phyloP scores from a whole-genome alignment of 2,797 vertebrate genomes.

The Sebastiscus tertius region DNA sequence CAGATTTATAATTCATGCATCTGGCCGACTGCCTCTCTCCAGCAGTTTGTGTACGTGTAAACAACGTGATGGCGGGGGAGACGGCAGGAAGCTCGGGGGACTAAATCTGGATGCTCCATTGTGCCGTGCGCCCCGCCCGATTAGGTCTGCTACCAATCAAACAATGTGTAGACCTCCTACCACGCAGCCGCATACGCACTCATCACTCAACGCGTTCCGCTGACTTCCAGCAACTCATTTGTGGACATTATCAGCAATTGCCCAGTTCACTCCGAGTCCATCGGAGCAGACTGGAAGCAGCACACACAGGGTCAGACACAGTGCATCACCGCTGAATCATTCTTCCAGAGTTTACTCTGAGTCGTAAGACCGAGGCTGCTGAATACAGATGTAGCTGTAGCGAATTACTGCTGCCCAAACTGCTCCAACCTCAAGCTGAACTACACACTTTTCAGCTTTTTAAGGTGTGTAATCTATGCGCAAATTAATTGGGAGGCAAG shows the following conservation, averaged over 20 bases:
- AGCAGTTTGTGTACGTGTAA: slow-evolving; percentile 38
- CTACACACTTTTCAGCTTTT: not conserved
- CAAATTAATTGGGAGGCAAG: not conserved
- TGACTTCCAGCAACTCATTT: slow-evolving; percentile 40
- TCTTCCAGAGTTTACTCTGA: slow-evolving; percentile 37
- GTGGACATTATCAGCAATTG: slow-evolving; percentile 53
- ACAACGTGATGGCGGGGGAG: slow-evolving; percentile 19
- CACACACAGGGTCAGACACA: slow-evolving; percentile 39
- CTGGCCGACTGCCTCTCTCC: slow-evolving; percentile 20
- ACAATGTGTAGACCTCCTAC: slow-evolving; percentile 14
- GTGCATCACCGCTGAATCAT: slow-evolving; percentile 49
- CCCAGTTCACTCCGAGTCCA: slow-evolving; percentile 45
- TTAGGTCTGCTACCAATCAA: slow-evolving; percentile 48
- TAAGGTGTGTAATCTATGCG: slow-evolving; percentile 16
- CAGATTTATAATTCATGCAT: slow-evolving; percentile 51
- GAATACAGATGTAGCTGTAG: slow-evolving; percentile 39
- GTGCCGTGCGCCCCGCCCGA: slow-evolving; percentile 14
- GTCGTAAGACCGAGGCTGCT: slow-evolving; percentile 12
- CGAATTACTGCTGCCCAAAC: not conserved
- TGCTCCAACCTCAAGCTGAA: slow-evolving; percentile 12
- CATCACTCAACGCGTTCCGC: not conserved
- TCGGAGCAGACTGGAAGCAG: slow-evolving; percentile 33
- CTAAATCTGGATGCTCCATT: slow-evolving; percentile 37
- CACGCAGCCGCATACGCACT: not conserved
- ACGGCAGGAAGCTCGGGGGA: slow-evolving; percentile 23